A percentile compares a stretch with the other conserved stretches of the same genome.
Evolutionary conservation across 2,888 invertebrate genomes (phyloP).

Genomic region (Toxonevra muliebris): DNA sequence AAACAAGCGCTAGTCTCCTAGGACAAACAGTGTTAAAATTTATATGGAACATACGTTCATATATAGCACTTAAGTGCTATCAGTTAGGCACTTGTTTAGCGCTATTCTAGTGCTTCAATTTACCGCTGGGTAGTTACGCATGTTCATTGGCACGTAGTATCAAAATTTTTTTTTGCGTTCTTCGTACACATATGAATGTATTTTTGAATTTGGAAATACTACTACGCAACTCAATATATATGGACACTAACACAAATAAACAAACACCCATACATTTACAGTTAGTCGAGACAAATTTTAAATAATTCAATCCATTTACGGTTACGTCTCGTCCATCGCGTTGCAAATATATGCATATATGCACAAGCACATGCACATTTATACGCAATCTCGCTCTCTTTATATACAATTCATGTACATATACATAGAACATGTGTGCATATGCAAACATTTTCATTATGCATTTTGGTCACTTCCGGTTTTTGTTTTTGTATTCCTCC

Average conservation of each 20-base stretch:
- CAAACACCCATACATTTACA: neutral
- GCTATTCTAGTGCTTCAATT: too few relatives aligned
- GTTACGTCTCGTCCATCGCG: neutral
- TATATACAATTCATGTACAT: neutral
- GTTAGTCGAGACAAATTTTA: neutral
- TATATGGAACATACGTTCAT: too few relatives aligned
- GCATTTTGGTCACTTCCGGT: neutral
- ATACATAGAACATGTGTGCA: neutral
- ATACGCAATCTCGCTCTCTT: neutral
- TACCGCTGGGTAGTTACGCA: too few relatives aligned
- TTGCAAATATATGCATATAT: too few relatives aligned
- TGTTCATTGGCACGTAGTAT: too few relatives aligned
- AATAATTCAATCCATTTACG: constrained; percentile 2
- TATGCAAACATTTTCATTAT: neutral
- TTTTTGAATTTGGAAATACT: too few relatives aligned
- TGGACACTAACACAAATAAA: constrained; percentile 5
- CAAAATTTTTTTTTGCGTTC: too few relatives aligned
- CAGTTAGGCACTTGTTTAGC: too few relatives aligned
- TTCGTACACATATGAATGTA: too few relatives aligned
- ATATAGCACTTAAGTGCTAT: too few relatives aligned
- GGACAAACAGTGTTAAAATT: too few relatives aligned
- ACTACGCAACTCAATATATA: neutral
- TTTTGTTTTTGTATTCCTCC: neutral
- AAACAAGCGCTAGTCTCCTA: too few relatives aligned
- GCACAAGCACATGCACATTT: neutral